Evolutionary conservation across 2,113 vertebrate species (phyloP).

Genomic region (Emydura subglobosa): DNA sequence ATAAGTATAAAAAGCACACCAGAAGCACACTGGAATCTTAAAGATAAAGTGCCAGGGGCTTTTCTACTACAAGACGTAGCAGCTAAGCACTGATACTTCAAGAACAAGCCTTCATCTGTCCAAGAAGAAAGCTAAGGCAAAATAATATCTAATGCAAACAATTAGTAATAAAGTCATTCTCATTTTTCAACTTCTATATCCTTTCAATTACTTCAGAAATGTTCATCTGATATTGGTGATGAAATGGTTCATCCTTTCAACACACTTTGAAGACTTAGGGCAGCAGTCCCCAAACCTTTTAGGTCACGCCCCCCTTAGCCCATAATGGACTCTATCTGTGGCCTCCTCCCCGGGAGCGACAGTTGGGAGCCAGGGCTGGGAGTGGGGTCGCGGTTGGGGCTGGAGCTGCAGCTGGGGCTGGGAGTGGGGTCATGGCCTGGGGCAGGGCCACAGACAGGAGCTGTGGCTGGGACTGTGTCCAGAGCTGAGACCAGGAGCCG

Average conservation of each 20-base stretch:
- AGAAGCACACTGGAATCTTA: slow-evolving; percentile 56
- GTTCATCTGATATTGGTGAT: neutral
- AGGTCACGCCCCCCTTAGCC: no score
- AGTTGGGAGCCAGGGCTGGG: no score
- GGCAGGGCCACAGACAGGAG: no score
- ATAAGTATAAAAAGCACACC: slow-evolving; percentile 68
- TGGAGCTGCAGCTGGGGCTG: no score
- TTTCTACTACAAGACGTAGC: slow-evolving; percentile 49
- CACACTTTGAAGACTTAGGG: neutral
- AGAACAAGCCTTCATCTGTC: slow-evolving; percentile 30
- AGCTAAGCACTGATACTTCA: slow-evolving; percentile 32
- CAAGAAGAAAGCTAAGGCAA: neutral
- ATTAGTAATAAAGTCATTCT: neutral
- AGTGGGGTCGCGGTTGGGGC: no score
- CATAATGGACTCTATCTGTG: no score
- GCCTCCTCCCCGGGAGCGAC: no score
- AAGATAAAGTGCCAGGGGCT: slow-evolving; percentile 65
- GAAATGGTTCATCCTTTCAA: neutral
- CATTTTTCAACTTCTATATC: neutral
- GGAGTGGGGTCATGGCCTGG: no score
- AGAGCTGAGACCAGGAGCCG: no score
- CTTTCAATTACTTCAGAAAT: slow-evolving; percentile 24
- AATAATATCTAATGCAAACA: slow-evolving; percentile 55
- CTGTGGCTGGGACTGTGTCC: no score
- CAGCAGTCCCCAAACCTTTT: no score